Conservation (phyloP, 2,113 vertebrate genomes). For the Ceuthmochares aereus region DNA sequence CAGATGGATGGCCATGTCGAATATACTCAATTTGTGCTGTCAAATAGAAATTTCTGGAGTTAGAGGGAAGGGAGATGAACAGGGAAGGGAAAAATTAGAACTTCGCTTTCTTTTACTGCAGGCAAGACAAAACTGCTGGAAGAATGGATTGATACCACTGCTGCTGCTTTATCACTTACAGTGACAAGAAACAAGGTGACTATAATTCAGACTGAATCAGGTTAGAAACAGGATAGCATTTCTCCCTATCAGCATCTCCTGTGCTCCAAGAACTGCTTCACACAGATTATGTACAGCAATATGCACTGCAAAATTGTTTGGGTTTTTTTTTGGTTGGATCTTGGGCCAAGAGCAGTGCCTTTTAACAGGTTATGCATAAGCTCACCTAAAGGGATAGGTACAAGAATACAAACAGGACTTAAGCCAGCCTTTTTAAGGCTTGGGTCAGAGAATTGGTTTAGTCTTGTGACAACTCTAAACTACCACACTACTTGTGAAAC, state of each 20-base stretch:
- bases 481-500: background rate
- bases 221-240: background rate
- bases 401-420: background rate
- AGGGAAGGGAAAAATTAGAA: constrained; percentile 5
- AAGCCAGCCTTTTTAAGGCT: background rate
- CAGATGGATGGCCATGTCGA: background rate
- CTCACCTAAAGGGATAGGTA: background rate
- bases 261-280: background rate
- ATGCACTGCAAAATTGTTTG: background rate
- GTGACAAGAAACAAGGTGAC: background rate
- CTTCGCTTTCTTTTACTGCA: background rate
- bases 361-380: background rate
- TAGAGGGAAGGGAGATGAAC: constrained; percentile 8
- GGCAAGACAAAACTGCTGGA: background rate
- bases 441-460: background rate
- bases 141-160: constrained; percentile 13
- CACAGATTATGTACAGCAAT: background rate
- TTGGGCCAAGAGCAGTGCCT: background rate
- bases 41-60: constrained; percentile 42
- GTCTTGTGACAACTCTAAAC: background rate
- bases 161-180: background rate
- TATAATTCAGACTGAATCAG: constrained; percentile 3
- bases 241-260: background rate
- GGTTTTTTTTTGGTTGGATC: background rate
- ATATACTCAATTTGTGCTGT: constrained; percentile 31